Conservation (phyloP, 2,113 vertebrate species). For the Semnornis frantzii region DNA sequence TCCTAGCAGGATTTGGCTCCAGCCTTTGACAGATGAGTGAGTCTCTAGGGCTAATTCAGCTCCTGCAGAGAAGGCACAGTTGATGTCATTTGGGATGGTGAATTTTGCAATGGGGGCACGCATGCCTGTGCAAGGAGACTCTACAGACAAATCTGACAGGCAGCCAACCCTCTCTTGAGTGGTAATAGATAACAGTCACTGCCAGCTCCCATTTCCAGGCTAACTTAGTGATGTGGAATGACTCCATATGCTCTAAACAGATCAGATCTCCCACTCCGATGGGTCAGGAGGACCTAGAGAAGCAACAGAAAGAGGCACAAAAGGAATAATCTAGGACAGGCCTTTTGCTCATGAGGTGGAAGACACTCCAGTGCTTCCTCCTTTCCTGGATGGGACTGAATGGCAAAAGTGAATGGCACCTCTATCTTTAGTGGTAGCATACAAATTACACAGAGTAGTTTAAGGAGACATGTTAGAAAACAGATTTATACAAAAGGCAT, state of each 20-base stretch:
- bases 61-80: not conserved
- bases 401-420: not conserved
- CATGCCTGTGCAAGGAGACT: conserved; percentile 45
- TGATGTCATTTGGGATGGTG: conserved; percentile 44
- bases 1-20: conserved; percentile 42
- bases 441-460: not conserved
- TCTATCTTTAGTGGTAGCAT: not conserved
- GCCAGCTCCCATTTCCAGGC: conserved; percentile 61
- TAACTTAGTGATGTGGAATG: conserved; percentile 62
- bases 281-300: conserved; percentile 5
- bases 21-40: not conserved
- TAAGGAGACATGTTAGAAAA: not conserved
- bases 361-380: not conserved
- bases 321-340: not conserved
- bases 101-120: conserved; percentile 24
- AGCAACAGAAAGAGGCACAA: not conserved
- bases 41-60: conserved; percentile 45
- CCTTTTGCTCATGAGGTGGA: not conserved
- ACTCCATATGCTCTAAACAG: conserved; percentile 51
- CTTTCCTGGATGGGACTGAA: not conserved
- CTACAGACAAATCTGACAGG: conserved; percentile 46
- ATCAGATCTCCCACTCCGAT: not conserved
- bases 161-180: conserved; percentile 55
- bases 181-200: conserved; percentile 52
- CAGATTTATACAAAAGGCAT: not conserved